Evolutionary conservation across 1,140 invertebrate genomes (phyloP).

Genomic region (Dolichoris vasculosae): DNA sequence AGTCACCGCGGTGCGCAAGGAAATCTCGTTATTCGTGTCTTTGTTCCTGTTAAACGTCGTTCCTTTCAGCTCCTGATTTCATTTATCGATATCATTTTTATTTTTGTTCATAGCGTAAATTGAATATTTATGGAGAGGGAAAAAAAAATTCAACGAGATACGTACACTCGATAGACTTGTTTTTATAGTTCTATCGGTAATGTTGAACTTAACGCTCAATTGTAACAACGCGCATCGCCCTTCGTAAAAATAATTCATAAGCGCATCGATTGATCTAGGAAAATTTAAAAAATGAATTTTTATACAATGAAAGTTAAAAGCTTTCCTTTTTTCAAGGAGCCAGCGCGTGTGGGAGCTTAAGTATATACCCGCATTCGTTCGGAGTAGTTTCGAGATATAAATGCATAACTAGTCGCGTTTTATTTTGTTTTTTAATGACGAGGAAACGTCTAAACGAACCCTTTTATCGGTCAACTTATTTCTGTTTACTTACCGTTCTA

Average conservation of each 20-base stretch:
- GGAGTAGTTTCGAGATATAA: background rate
- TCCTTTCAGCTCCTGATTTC: background rate
- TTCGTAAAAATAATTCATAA: background rate
- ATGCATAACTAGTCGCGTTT: background rate
- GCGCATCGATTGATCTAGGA: background rate
- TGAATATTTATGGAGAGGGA: background rate
- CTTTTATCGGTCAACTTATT: background rate
- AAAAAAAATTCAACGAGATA: background rate
- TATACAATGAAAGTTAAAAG: background rate
- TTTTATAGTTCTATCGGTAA: background rate
- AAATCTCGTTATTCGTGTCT: background rate
- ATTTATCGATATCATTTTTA: background rate
- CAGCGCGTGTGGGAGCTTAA: background rate
- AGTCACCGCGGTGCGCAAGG: slow-evolving; percentile 2
- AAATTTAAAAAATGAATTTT: background rate
- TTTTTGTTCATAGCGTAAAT: background rate
- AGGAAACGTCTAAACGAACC: background rate
- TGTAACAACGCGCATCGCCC: background rate
- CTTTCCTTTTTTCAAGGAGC: background rate
- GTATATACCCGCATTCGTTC: slow-evolving; percentile 13
- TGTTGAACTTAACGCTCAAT: background rate
- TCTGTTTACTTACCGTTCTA: background rate
- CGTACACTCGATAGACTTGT: background rate
- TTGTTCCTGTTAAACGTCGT: background rate
- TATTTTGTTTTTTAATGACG: background rate